Conservation (phyloP, 2,797 vertebrate species). For the Sebastes oblongus region DNA sequence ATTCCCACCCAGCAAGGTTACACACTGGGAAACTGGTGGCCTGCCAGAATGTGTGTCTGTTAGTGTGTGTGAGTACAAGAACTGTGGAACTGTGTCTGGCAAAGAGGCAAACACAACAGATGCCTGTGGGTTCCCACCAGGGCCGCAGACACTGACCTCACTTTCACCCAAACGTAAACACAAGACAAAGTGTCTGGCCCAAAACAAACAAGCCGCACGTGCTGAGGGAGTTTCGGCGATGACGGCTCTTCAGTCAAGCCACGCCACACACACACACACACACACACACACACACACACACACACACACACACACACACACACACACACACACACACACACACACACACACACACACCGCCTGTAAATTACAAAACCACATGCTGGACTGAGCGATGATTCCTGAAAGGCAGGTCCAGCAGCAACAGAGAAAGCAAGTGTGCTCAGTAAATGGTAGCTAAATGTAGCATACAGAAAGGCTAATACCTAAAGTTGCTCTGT, state of each 20-base stretch:
- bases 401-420: neutral
- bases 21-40: conserved; percentile 7
- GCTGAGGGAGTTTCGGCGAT: conserved; percentile 25
- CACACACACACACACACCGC: neutral
- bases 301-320: neutral
- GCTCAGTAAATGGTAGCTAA: neutral
- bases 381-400: neutral
- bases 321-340: too few relatives aligned
- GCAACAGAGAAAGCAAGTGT: neutral
- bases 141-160: conserved; percentile 63
- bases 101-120: conserved; percentile 60
- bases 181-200: conserved; percentile 52
- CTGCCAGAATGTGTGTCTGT: conserved; percentile 27
- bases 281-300: neutral
- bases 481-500: neutral
- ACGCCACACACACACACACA: neutral
- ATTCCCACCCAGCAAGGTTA: conserved; percentile 51
- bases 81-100: conserved; percentile 32
- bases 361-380: conserved; percentile 28
- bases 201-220: conserved; percentile 67
- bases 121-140: conserved; percentile 64
- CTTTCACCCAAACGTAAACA: conserved; percentile 69
- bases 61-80: neutral
- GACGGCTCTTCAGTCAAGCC: neutral
- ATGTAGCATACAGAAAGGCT: neutral